Evolutionary conservation across 2,113 vertebrate species (phyloP).

Genomic region (Pelecanoides urinatrix): DNA sequence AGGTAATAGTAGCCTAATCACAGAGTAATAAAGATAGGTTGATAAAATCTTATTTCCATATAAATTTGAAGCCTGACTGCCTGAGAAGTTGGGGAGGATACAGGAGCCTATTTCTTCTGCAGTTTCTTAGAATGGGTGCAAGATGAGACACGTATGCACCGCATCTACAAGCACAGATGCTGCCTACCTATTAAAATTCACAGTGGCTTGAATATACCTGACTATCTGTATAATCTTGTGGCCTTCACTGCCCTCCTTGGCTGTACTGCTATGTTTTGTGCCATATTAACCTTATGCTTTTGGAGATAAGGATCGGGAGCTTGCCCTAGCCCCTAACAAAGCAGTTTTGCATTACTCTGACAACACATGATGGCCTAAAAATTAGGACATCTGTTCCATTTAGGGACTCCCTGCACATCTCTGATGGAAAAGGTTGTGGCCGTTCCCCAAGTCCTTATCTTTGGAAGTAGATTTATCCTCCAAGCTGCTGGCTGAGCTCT

Average conservation of each 20-base stretch:
- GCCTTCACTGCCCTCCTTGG: not conserved
- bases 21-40: not conserved
- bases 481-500: not conserved
- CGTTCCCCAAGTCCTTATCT: rapidly evolving
- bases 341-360: not conserved
- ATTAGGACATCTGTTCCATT: not conserved
- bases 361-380: not conserved
- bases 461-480: not conserved
- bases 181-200: not conserved
- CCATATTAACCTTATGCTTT: rapidly evolving
- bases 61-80: not conserved
- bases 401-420: too few relatives aligned
- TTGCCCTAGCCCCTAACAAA: not conserved
- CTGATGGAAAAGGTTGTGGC: not conserved
- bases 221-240: not conserved
- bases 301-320: not conserved
- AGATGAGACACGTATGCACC: not conserved
- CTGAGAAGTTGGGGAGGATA: not conserved
- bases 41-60: not conserved
- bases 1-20: not conserved
- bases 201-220: not conserved
- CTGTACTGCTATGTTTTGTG: not conserved
- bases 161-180: not conserved
- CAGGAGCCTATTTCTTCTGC: not conserved
- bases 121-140: not conserved